Base-by-base conservation (phyloP, 2,797 vertebrate genomes). In the Melopsittacus undulatus region DNA sequence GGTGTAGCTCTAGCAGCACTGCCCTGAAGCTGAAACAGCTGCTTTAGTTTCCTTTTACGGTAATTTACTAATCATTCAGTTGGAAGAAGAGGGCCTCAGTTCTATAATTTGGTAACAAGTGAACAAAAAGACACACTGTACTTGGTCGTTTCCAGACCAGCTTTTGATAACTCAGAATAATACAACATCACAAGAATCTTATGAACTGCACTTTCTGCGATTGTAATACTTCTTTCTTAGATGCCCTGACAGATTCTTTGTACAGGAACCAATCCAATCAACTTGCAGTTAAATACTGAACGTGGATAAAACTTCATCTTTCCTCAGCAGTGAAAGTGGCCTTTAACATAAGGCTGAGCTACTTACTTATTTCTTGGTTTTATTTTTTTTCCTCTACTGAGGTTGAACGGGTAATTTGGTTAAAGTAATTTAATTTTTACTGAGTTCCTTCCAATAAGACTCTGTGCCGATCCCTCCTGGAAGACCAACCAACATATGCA, bases 1-100 rank as follows among this genome's bases (percentile, higher is more conserved):
- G 87, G 90, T 96, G 76, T 89, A 96, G 63, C 66, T 36, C 84
- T 64, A 85, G 79, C 92, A 85, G 74, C 68, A 89, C 34, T 95
- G 78, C 94, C 90, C 91, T 92, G 88, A 92, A 95, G 95, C 95
- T 87, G 83, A 90, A 96, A 92, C 94, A 96, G 91, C 90, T 96
- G 95, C 88, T 96, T 96, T 84, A 89, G 86, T 89, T 95, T 83
- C 74, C 68, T 92, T 94, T 90, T 96, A 96, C 83, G 91, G 91
- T 72, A 82, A 87, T 90, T 92, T 83, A 89, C 83, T 89, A 94
- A 94, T 84, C 75, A 90, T 80, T 74, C 84, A 45, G 42, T 17
- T 86, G 73, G 80, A 92, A 95, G 74, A 87, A 38, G 70, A 76
- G 43, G 34, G 74, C 26, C 68, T 74, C 45, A 84, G 34, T 91